These are phyloP conservation scores for Mesembrinibis cayennensis DNA, from an alignment of 2,113 vertebrate genomes.

Conservation along the genomic window DNA sequence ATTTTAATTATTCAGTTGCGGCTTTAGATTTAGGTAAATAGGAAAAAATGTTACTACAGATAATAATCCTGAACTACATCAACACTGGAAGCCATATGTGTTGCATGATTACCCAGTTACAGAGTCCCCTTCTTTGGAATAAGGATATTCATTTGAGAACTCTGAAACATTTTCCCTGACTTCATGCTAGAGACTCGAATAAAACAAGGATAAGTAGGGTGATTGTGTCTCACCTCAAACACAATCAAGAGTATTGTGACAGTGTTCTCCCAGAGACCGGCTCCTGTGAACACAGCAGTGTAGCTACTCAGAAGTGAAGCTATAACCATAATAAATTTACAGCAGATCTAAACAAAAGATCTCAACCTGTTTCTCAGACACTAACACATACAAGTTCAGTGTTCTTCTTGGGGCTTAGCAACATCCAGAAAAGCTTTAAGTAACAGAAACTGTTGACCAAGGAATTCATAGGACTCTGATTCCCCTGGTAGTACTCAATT, in stretches of 20 bases:
- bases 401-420: neutral
- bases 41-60: neutral
- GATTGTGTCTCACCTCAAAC: neutral
- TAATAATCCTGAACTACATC: neutral
- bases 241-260: neutral
- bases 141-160: neutral
- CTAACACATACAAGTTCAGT: neutral
- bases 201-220: neutral
- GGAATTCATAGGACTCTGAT: neutral
- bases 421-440: neutral
- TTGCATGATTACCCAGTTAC: neutral
- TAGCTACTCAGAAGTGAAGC: neutral
- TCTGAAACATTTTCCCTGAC: neutral
- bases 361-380: neutral
- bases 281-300: neutral
- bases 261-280: neutral
- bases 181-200: neutral
- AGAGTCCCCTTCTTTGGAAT: neutral
- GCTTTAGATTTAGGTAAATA: neutral
- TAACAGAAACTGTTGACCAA: neutral
- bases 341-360: neutral
- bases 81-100: neutral
- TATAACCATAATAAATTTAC: neutral
- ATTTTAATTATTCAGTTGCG: neutral
- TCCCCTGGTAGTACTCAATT: neutral